Base-by-base conservation (phyloP, 2,797 vertebrate genomes). In the Schizopygopsis malacanthus region DNA sequence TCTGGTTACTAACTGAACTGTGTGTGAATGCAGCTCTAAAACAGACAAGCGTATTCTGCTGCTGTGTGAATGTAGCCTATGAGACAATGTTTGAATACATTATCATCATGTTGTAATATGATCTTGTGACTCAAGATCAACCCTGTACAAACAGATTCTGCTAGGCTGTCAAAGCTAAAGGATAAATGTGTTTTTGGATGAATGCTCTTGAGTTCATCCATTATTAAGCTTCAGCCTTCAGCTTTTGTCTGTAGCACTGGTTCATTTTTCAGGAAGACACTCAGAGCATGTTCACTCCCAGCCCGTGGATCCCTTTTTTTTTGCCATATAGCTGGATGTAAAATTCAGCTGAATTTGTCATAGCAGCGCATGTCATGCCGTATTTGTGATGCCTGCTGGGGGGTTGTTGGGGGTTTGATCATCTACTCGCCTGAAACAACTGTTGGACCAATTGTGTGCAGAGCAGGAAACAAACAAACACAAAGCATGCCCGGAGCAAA, bases 341-440 rank as follows among this genome's bases (percentile, higher is more conserved):
- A 85, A 79, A 73, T 79, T 78, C 41, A 77, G 39, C 25, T 25
- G 67, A 61, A 59, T 89, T 94, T 92, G 90, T 93, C 91, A 95
- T 93, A 92, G 92, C 92, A 92, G 93, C 89, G 52, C 8, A 80
- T 91, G 93, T 90, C 93, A 91, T 90, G 85, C 85, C 39, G 13
- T 87, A 86, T 92, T 93, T 89, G 91, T 91, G 89, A 41, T 85
- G 59, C 28, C 52, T 50, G 54, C 73, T 76, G 33, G 71, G 84
- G 75, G 85, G 43, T 63, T 78, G 89, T 87, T n/a, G 47, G 87
- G 92, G 89, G 89, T 39, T 63, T 89, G 89, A 89, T 92, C 89
- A 91, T 93, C 91, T 93, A 88, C 86, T 91, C 88, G 89, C 93
- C 89, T 92, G 88, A 92, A 92, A 92, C 90, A 90, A 92, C 91